phyloP scores from a whole-genome alignment of 2,113 vertebrate genomes.

The Eonycteris spelaea region DNA sequence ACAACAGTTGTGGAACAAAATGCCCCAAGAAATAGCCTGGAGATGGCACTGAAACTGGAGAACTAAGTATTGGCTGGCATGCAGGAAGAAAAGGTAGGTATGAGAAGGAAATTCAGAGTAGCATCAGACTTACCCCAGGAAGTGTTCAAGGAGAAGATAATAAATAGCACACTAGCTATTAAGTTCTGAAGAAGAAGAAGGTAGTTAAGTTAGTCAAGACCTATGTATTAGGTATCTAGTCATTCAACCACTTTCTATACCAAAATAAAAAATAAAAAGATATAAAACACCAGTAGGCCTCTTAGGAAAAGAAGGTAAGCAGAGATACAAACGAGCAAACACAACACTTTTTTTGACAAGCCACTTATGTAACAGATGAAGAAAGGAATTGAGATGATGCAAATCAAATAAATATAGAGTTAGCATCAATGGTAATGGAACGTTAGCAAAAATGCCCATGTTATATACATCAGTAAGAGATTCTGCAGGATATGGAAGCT shows the following conservation, averaged over 20 bases:
- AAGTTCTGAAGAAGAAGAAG: background rate
- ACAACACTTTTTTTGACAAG: background rate
- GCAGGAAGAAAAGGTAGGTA: background rate
- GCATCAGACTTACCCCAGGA: background rate
- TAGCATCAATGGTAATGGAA: background rate
- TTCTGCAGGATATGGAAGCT: background rate
- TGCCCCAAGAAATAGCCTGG: background rate
- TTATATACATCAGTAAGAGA: background rate
- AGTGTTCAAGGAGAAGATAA: background rate
- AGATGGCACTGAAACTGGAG: background rate
- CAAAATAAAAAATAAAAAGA: background rate
- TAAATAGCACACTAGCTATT: background rate
- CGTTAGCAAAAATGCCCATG: background rate
- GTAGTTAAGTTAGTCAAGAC: background rate
- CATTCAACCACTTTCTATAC: background rate
- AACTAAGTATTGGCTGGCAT: background rate
- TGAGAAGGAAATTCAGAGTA: background rate
- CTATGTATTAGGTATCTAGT: background rate
- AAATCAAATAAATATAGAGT: background rate
- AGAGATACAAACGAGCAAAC: background rate
- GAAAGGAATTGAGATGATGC: background rate
- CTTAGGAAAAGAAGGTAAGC: background rate
- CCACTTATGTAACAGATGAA: background rate
- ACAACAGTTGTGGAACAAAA: conserved; percentile 4
- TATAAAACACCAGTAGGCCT: fast-evolving